These are phyloP conservation scores for Neotoxoptera formosana DNA, from an alignment of 1,140 invertebrate species.

Conservation along the genomic window DNA sequence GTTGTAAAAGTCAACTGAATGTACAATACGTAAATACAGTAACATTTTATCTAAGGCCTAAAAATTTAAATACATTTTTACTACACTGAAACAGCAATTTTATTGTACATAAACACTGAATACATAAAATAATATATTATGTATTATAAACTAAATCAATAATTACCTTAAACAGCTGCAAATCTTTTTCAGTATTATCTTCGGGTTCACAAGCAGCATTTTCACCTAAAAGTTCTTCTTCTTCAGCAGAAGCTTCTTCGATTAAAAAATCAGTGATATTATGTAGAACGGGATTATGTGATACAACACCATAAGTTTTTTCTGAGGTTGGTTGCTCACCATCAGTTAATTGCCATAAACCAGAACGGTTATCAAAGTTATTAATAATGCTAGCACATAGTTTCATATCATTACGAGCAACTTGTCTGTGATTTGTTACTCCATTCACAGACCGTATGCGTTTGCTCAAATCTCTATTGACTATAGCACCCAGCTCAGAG, in stretches of 20 bases:
- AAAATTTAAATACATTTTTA: slow-evolving; percentile 33
- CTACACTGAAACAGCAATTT: neutral
- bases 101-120: neutral
- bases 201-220: slow-evolving; percentile 75
- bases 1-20: slow-evolving; percentile 99
- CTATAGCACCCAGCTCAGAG: slow-evolving; percentile 91
- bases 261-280: slow-evolving; percentile 99
- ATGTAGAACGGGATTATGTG: slow-evolving; percentile 93
- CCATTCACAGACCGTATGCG: slow-evolving; percentile 93
- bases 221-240: slow-evolving; percentile 92
- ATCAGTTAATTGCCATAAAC: slow-evolving; percentile 73
- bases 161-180: slow-evolving; percentile 74
- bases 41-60: slow-evolving; percentile 84
- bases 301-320: slow-evolving; percentile 68
- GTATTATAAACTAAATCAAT: neutral
- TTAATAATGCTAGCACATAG: slow-evolving; percentile 94
- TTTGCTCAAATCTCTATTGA: slow-evolving; percentile 91
- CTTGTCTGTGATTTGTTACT: slow-evolving; percentile 87
- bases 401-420: slow-evolving; percentile 91
- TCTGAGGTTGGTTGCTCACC: slow-evolving; percentile 57
- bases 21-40: slow-evolving; percentile 94
- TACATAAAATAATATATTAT: neutral
- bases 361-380: slow-evolving; percentile 86
- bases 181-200: slow-evolving; percentile 67
- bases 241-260: slow-evolving; percentile 97